Percentiles rank a stretch among this genome's conserved stretches.
phyloP scores from a whole-genome alignment of 2,113 vertebrate genomes.

The Hippocampus abdominalis region DNA sequence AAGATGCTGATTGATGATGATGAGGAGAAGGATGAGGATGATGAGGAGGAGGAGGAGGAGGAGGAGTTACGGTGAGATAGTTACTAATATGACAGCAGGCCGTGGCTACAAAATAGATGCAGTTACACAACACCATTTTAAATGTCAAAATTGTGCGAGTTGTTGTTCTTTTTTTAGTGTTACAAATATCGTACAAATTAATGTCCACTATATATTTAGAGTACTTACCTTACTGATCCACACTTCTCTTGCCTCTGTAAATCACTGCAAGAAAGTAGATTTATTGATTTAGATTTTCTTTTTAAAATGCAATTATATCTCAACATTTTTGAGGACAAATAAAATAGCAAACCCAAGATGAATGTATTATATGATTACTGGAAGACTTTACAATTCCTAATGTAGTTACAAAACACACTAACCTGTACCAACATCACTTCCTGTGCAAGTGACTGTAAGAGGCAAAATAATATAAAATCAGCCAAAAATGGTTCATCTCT shows the following conservation, averaged over 20 bases:
- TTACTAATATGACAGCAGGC: constrained; percentile 10
- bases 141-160: not conserved
- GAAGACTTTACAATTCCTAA: not conserved
- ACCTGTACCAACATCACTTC: constrained; percentile 83
- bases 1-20: not conserved
- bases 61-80: not conserved
- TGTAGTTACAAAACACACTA: constrained; percentile 12
- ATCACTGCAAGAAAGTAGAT: constrained; percentile 73
- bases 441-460: constrained; percentile 84
- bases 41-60: not conserved
- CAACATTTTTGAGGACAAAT: not conserved
- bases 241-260: constrained; percentile 84
- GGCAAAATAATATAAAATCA: constrained; percentile 26
- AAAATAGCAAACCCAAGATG: not conserved
- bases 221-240: constrained; percentile 60
- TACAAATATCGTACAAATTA: not conserved
- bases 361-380: not conserved
- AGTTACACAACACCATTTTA: not conserved
- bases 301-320: no score
- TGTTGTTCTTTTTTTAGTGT: not conserved
- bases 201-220: not conserved
- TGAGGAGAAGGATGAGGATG: constrained; percentile 2
- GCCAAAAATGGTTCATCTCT: not conserved
- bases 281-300: not conserved
- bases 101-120: constrained; percentile 7